phyloP scores from a whole-genome alignment of 2,888 invertebrate species.

The Patella caerulea region DNA sequence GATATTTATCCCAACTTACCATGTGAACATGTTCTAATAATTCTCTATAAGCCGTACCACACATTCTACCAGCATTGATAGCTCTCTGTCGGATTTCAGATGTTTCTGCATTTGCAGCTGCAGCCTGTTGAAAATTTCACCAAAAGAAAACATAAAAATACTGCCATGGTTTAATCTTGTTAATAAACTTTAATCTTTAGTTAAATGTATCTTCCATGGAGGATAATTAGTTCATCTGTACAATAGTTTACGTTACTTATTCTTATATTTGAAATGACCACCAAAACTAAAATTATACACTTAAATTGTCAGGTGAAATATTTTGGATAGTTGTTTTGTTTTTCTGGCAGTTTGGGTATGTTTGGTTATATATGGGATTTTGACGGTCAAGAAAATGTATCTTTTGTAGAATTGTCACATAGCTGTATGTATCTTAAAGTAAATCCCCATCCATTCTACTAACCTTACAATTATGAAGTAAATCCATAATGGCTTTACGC shows the following conservation, averaged over 20 bases:
- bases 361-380: too few species aligned
- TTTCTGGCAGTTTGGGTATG: too few species aligned
- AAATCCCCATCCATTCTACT: not conserved
- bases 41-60: conserved; percentile 89
- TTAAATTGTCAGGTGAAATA: too few species aligned
- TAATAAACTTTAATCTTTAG: not conserved
- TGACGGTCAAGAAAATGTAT: too few species aligned
- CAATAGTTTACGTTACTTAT: too few species aligned
- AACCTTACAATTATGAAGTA: conserved; percentile 89
- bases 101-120: conserved; percentile 83
- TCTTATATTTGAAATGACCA: too few species aligned
- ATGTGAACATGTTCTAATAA: conserved; percentile 78
- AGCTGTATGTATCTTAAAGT: too few species aligned
- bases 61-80: conserved; percentile 84
- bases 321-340: too few species aligned
- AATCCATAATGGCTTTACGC: conserved; percentile 92
- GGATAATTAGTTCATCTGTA: too few species aligned
- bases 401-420: too few species aligned
- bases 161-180: not conserved
- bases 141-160: not conserved
- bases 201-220: too few species aligned
- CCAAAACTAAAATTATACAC: too few species aligned
- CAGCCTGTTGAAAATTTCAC: conserved; percentile 66
- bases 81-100: conserved; percentile 83
- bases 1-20: conserved; percentile 43